These are phyloP conservation scores for Aegotheles bennettii DNA, from an alignment of 2,113 vertebrate genomes.

Conservation along the genomic window DNA sequence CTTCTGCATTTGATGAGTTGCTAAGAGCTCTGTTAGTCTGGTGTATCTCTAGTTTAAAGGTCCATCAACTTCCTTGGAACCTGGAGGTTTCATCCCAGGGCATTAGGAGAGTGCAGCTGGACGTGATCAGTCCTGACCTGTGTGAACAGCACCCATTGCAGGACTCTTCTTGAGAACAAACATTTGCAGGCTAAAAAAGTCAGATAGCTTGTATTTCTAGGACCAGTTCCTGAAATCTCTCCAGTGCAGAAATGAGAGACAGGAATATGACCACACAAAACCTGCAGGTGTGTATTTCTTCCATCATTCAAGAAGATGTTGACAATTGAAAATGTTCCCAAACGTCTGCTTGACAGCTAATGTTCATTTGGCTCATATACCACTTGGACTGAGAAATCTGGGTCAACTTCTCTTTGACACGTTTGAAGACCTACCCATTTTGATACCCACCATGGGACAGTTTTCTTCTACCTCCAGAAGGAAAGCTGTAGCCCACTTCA, in stretches of 20 bases:
- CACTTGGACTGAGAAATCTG: neutral
- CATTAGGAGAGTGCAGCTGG: neutral
- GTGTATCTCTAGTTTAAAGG: neutral
- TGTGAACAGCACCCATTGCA: neutral
- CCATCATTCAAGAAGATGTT: neutral
- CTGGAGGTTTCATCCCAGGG: neutral
- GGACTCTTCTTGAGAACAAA: neutral
- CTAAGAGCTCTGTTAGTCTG: neutral
- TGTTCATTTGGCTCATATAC: neutral
- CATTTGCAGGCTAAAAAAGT: neutral
- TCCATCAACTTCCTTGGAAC: neutral
- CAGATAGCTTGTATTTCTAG: neutral
- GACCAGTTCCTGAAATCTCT: neutral
- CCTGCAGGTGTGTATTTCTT: neutral
- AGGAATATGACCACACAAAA: neutral
- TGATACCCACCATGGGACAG: accelerated
- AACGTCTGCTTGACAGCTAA: neutral
- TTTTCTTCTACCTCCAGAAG: neutral
- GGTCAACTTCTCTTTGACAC: neutral
- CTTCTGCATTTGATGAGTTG: neutral
- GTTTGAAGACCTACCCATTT: neutral
- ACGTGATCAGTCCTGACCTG: neutral
- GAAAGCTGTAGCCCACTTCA: neutral
- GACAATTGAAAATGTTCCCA: neutral
- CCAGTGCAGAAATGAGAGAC: neutral